Base-by-base conservation (phyloP, 2,113 vertebrate genomes). In the Heliornis fulica region DNA sequence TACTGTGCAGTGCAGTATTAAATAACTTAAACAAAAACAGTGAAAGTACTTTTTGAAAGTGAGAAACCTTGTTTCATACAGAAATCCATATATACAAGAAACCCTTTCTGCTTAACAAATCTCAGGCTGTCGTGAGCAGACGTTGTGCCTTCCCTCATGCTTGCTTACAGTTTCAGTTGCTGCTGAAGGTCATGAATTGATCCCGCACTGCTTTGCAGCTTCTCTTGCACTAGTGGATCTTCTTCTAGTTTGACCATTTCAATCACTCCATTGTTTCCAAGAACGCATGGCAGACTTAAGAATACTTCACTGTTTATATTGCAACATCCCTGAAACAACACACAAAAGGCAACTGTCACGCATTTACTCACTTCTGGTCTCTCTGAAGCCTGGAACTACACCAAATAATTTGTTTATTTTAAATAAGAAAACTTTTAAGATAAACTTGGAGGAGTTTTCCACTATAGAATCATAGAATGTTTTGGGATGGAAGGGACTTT, bases 241-340 rank as follows among this genome's bases (percentile, higher is more conserved):
- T 97, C 98, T 79, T 98, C 96, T 36, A 97, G 97, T n/a, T 97
- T 97, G 16, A 98, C 97, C 70, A 98, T 84, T 76, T 98, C 98
- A 3, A 90, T 97, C 68, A 99, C 98, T 15, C 99, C 99, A 2
- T 38, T 95, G 15, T 63, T 80, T 77, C 99, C 99, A 94, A 99
- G 97, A 40, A 98, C 40, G 81, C 99, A 99, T 0, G 99, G 99
- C 36, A 99, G 94, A 92, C 99, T 99, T 97, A 99, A 97, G 97
- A 99, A 99, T 40, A 99, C 99, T 93, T 99, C 99, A 7, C 96
- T 96, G 28, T 98, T 98, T 70, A 99, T 98, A 87, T 96, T 98
- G 34, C 98, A 98, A 96, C 97, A 98, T 23, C 98, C 99, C 99
- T 99, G 78, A 92, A 96, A 89, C 79, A 93, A 76, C 63, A 96